These are phyloP conservation scores for Channa argus DNA, from an alignment of 2,113 vertebrate genomes.

Conservation along the genomic window DNA sequence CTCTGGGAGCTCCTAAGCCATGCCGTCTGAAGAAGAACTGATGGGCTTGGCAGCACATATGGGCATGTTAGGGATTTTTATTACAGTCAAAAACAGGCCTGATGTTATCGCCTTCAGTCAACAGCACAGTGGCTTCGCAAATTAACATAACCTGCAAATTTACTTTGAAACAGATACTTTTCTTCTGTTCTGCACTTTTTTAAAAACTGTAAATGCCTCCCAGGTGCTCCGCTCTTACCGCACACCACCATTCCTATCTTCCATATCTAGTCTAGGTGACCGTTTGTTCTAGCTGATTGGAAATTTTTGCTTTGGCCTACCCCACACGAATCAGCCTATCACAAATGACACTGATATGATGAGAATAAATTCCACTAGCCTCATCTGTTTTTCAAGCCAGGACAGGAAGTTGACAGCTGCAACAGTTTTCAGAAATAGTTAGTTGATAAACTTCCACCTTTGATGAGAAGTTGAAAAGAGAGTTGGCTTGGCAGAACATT, in stretches of 20 bases:
- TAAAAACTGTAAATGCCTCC: constrained; percentile 1
- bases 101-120: constrained; percentile 82
- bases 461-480: constrained; percentile 82
- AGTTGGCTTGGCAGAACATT: constrained; percentile 75
- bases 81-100: constrained; percentile 78
- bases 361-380: constrained; percentile 44
- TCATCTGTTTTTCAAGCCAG: constrained; percentile 46
- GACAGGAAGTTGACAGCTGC: constrained; percentile 71
- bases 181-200: constrained; percentile 45
- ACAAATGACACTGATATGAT: constrained; percentile 67
- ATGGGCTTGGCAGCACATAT: constrained; percentile 85
- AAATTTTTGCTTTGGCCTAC: constrained; percentile 43
- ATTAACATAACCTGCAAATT: constrained; percentile 63
- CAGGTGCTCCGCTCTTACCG: constrained; percentile 57
- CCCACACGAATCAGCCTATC: constrained; percentile 53
- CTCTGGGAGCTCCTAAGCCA: constrained; percentile 85
- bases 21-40: constrained; percentile 85
- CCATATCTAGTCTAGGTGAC: constrained; percentile 55
- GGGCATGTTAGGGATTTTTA: constrained; percentile 77
- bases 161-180: constrained; percentile 62
- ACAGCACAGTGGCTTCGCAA: constrained; percentile 58
- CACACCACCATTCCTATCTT: constrained; percentile 35
- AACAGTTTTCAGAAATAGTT: constrained; percentile 72
- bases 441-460: constrained; percentile 79
- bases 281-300: constrained; percentile 75